Evolutionary conservation across 1,140 invertebrate species (phyloP).

Genomic region (Hycleus phaleratus): DNA sequence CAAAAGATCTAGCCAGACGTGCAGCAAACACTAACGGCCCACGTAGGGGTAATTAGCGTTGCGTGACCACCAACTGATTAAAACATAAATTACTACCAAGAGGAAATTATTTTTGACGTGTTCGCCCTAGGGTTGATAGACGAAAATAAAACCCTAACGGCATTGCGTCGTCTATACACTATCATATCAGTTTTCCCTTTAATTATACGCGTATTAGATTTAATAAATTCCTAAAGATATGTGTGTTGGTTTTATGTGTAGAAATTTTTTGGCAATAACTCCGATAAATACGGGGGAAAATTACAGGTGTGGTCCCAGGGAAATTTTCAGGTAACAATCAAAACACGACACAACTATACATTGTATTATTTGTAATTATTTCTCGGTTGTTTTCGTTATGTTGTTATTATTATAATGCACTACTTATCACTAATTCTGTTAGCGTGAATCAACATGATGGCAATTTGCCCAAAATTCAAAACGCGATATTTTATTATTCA

Average conservation of each 20-base stretch:
- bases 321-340: too few species aligned
- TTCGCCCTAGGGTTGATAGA: constrained; percentile 26
- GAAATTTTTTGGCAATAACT: too few species aligned
- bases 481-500: constrained; percentile 22
- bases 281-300: too few species aligned
- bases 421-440: constrained; percentile 23
- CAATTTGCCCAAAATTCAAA: constrained; percentile 18
- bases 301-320: too few species aligned
- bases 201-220: too few species aligned
- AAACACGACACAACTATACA: too few species aligned
- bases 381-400: neutral
- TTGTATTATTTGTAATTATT: too few species aligned
- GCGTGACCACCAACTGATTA: constrained; percentile 35
- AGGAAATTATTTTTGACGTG: constrained; percentile 36
- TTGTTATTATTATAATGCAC: constrained; percentile 8
- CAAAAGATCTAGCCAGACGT: constrained; percentile 21
- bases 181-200: too few species aligned
- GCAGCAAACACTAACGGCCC: constrained; percentile 26
- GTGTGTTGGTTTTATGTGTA: too few species aligned
- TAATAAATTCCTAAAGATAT: too few species aligned
- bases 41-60: constrained; percentile 34
- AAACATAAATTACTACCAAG: constrained; percentile 34
- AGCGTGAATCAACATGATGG: constrained; percentile 16
- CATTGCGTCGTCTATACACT: too few species aligned
- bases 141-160: neutral